These are phyloP conservation scores for Aquatica leii DNA, from an alignment of 2,888 invertebrate genomes.

Conservation along the genomic window DNA sequence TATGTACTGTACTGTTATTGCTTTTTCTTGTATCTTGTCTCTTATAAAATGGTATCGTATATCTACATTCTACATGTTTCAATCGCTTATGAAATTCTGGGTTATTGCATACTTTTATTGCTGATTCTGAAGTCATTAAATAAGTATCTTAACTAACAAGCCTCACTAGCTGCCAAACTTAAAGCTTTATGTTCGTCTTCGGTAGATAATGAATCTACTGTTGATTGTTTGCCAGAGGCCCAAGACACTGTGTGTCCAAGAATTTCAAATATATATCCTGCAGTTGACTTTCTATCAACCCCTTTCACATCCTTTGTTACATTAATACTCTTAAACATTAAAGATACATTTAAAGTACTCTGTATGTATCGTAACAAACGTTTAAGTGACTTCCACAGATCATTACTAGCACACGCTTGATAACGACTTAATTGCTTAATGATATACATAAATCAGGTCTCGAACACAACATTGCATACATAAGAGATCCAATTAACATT, in stretches of 20 bases:
- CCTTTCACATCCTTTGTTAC: not conserved
- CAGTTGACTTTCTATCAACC: not conserved
- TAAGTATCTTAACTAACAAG: not conserved
- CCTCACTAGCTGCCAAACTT: not conserved
- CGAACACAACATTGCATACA: no score
- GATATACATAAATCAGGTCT: slow-evolving; percentile 5
- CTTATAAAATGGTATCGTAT: not conserved
- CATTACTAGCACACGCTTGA: not conserved
- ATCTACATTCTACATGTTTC: not conserved
- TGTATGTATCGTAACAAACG: not conserved
- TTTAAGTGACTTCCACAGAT: not conserved
- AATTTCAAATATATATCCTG: slow-evolving; percentile 3
- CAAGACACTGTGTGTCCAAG: not conserved
- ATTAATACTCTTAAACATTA: not conserved
- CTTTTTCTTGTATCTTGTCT: no score
- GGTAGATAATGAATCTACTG: not conserved
- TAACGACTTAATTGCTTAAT: not conserved
- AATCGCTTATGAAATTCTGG: not conserved
- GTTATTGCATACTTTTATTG: no score
- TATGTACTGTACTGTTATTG: not conserved
- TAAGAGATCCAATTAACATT: no score
- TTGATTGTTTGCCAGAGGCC: not conserved
- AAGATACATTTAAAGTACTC: not conserved
- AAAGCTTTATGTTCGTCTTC: not conserved
- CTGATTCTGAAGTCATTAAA: not conserved